Evolutionary conservation across 1,140 invertebrate species (phyloP), one percentile per base, ranked within the genome.

Genomic region (Drosophila funebris): DNA sequence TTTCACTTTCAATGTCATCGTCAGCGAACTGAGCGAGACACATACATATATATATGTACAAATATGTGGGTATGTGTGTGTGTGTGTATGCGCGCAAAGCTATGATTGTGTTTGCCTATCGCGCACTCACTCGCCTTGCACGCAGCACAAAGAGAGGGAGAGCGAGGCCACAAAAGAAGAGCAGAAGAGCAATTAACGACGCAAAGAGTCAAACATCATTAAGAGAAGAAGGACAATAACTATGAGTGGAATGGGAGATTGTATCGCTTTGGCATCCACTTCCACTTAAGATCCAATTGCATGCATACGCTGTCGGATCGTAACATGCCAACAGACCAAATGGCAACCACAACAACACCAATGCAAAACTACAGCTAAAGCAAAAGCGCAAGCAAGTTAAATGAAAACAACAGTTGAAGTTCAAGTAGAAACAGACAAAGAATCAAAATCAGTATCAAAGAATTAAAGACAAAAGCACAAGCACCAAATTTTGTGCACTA

Each of bases 1-100:
- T 85, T 85, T 85, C 82, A 85, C 82, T 85, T 85, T 85, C 82
- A 85, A 81, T 87, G 82, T 50, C 76, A 58, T 14, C n/a, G 22
- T 8, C 52, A 33, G 13, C 22, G 5, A 56, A 57, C 31, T 20
- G 22, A 58, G 16, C 16, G 11, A 33, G 24, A 31, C 16, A 29
- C 16, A 22, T 24, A 24, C 33, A 33, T 11, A 33, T 52, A 13
- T 53, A 18, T 9, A 44, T 13, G 57, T 18, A 20, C 22, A 41
- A 24, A 20, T 72, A 22, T 20, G 54, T 37, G 14, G 20, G 14
- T 36, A 41, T 31, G 22, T 72, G 31, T 20, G 54, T 37, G 14
- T 29, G 14, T 36, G 31, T 13, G 1, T 8, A 48, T 27, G 39
- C 43, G 58, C 27, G 27, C 39, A 62, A 29, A 57, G 52, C 58